A percentile compares a stretch with the other conserved stretches of the same genome.
These are phyloP conservation scores for Caenorhabditis sinica DNA, from an alignment of 2,888 invertebrate genomes.

Conservation along the genomic window DNA sequence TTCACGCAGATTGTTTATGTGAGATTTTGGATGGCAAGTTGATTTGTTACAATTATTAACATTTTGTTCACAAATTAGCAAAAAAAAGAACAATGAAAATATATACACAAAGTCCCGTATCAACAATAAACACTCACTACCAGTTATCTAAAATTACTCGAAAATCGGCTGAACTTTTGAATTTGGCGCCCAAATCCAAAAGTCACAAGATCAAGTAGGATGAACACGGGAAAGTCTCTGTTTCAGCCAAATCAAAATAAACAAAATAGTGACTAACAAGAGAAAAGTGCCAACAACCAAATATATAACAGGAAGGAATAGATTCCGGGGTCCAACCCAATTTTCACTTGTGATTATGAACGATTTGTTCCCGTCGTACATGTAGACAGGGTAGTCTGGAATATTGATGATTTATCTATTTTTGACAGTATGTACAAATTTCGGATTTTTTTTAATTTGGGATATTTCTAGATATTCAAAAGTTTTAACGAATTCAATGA, in stretches of 20 bases:
- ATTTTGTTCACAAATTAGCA: too few relatives aligned
- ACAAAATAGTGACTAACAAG: slow-evolving; percentile 92
- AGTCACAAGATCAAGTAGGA: slow-evolving; percentile 32
- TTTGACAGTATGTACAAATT: too few relatives aligned
- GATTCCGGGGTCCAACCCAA: slow-evolving; percentile 96
- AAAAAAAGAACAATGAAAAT: background rate
- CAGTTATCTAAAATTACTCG: background rate
- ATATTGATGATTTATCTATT: background rate
- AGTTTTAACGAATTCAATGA: too few relatives aligned
- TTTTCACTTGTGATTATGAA: slow-evolving; percentile 97
- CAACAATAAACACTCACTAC: background rate
- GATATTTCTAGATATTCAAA: too few relatives aligned
- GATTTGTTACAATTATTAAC: too few relatives aligned
- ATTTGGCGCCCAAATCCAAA: background rate
- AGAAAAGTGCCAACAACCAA: slow-evolving; percentile 94
- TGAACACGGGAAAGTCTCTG: slow-evolving; percentile 59
- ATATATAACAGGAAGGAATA: slow-evolving; percentile 97
- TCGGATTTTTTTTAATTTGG: too few relatives aligned
- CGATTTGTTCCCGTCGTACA: slow-evolving; percentile 94
- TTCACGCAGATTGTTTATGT: too few relatives aligned
- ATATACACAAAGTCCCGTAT: background rate
- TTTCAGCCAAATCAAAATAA: slow-evolving; percentile 95
- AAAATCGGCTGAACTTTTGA: background rate
- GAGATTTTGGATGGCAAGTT: too few relatives aligned
- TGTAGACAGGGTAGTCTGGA: slow-evolving; percentile 90